Percentiles rank a stretch among this genome's conserved stretches.
phyloP scores from a whole-genome alignment of 2,797 vertebrate species.

The Pempheris klunzingeri region DNA sequence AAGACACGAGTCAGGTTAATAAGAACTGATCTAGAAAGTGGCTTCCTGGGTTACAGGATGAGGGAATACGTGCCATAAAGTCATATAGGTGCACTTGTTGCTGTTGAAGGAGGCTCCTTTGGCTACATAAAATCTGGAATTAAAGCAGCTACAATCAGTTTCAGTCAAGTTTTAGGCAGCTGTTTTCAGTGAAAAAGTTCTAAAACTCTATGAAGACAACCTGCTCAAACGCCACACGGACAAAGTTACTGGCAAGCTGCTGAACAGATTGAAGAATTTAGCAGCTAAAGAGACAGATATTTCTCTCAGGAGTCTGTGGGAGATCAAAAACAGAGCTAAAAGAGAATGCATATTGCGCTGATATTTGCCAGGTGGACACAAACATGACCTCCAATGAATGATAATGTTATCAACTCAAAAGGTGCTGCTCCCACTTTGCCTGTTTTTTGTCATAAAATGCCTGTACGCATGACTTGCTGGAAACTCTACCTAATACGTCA shows the following conservation, averaged over 20 bases:
- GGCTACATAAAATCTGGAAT: neutral
- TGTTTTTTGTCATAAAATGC: neutral
- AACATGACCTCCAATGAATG: neutral
- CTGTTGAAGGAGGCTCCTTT: neutral
- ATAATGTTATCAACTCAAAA: neutral
- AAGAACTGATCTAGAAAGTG: constrained; percentile 14
- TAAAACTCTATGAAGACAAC: no score
- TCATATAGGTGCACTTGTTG: no score
- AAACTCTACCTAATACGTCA: neutral
- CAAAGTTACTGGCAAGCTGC: neutral
- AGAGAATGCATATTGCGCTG: no score
- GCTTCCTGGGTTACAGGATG: constrained; percentile 7
- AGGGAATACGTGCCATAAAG: constrained; percentile 27
- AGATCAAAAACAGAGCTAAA: neutral
- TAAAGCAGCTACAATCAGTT: neutral
- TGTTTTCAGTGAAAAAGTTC: neutral
- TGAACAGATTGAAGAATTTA: neutral
- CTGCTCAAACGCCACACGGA: neutral
- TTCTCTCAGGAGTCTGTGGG: neutral
- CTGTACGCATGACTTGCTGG: neutral
- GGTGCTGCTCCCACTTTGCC: neutral
- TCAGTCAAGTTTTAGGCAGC: neutral
- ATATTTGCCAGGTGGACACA: neutral
- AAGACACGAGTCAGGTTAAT: constrained; percentile 9
- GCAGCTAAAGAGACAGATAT: constrained; percentile 1